A percentile compares a stretch with the other conserved stretches of the same genome.
Evolutionary conservation across 2,888 invertebrate species (phyloP).

Genomic region (Ectemnius cavifrons): DNA sequence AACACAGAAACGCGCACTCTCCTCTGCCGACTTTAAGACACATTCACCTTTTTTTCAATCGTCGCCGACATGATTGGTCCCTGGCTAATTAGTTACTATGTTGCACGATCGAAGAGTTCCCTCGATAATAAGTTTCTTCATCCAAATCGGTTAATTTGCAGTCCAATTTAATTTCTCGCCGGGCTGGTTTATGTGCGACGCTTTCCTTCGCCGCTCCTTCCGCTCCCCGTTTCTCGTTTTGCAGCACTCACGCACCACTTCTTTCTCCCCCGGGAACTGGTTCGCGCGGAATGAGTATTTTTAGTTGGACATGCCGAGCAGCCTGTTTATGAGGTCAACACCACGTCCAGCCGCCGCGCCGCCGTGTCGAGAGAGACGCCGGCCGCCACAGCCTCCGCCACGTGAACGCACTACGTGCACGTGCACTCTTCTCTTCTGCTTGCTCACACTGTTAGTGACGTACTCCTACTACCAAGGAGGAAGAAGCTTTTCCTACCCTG

Average conservation of each 20-base stretch:
- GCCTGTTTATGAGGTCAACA: conserved; percentile 70
- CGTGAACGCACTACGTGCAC: conserved; percentile 4
- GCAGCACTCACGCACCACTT: conserved; percentile 33
- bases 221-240: conserved; percentile 13
- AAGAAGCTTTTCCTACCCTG: conserved; percentile 23
- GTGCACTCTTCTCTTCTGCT: conserved; percentile 6
- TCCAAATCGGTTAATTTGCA: not conserved
- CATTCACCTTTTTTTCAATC: not conserved
- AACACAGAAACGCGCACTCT: too few relatives aligned
- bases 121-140: too few relatives aligned
- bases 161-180: not conserved
- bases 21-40: too few relatives aligned
- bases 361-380: conserved; percentile 16
- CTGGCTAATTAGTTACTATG: not conserved
- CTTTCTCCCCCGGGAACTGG: conserved; percentile 60
- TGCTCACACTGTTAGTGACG: not conserved
- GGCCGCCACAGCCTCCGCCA: conserved; percentile 22
- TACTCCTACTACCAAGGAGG: conserved; percentile 13
- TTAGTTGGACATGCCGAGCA: conserved; percentile 59
- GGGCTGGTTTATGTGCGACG: conserved; percentile 1
- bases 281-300: conserved; percentile 65
- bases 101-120: too few relatives aligned
- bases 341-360: conserved; percentile 43
- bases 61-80: not conserved
- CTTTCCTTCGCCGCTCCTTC: conserved; percentile 10